Conservation (phyloP, 2,888 invertebrate genomes). For the Synergus itoensis region DNA sequence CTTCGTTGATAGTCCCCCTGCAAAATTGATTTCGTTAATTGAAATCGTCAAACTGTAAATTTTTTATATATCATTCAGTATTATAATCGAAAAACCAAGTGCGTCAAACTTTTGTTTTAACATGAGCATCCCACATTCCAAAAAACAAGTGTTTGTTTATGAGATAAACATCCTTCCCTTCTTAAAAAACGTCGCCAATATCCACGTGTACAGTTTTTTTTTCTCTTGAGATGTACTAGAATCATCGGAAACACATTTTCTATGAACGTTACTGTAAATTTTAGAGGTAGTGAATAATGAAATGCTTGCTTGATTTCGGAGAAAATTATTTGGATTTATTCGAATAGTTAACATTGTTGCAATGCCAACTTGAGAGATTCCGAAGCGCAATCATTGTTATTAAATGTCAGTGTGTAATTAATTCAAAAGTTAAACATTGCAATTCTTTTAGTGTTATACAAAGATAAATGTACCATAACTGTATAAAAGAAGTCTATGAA, state of each 20-base stretch:
- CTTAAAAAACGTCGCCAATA: constrained; percentile 34
- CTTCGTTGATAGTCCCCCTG: constrained; percentile 43
- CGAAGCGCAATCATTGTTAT: constrained; percentile 27
- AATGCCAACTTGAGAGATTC: constrained; percentile 15
- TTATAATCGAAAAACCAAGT: constrained; percentile 69
- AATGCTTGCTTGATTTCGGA: constrained; percentile 47
- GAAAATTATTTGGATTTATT: constrained; percentile 38
- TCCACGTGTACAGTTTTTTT: constrained; percentile 49
- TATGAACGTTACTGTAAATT: constrained; percentile 44
- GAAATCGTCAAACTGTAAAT: constrained; percentile 67
- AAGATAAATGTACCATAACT: constrained; percentile 68
- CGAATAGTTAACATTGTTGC: constrained; percentile 33
- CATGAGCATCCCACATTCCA: constrained; percentile 72
- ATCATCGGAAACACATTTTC: constrained; percentile 48
- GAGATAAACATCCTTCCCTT: constrained; percentile 40
- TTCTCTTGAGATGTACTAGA: constrained; percentile 40
- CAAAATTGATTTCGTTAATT: constrained; percentile 49
- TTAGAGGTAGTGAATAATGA: constrained; percentile 45
- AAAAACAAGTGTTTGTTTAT: constrained; percentile 63
- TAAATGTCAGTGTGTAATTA: constrained; percentile 40
- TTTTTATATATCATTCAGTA: constrained; percentile 76
- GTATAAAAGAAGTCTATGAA: constrained; percentile 63
- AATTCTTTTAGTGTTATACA: constrained; percentile 56
- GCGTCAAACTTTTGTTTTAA: constrained; percentile 57
- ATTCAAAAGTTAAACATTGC: constrained; percentile 45